These are phyloP conservation scores for Athetis lepigone DNA, from an alignment of 2,888 invertebrate genomes.

Conservation along the genomic window DNA sequence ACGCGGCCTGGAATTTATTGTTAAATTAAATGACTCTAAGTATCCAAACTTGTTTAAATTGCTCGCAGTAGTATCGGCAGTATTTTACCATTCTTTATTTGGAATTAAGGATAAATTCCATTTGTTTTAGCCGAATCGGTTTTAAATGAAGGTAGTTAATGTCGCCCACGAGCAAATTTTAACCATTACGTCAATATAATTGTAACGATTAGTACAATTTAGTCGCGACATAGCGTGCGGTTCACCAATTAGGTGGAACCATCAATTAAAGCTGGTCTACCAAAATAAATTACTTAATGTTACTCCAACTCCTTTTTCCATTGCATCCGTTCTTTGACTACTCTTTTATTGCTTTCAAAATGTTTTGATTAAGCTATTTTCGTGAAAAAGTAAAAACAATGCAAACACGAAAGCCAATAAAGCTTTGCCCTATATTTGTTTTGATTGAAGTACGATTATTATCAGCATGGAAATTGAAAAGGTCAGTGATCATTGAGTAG, in stretches of 20 bases:
- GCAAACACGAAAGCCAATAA: constrained; percentile 24
- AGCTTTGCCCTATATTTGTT: neutral
- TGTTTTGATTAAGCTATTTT: constrained; percentile 21
- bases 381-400: constrained; percentile 15
- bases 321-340: constrained; percentile 38
- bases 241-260: constrained; percentile 74
- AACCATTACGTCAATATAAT: constrained; percentile 77
- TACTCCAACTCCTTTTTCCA: constrained; percentile 45
- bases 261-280: constrained; percentile 77
- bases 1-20: neutral
- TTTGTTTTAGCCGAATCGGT: constrained; percentile 73
- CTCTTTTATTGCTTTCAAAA: constrained; percentile 41
- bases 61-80: constrained; percentile 17
- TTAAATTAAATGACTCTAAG: constrained; percentile 10
- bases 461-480: too few species aligned
- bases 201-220: constrained; percentile 81
- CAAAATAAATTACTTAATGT: constrained; percentile 71
- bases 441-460: constrained; percentile 10
- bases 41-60: constrained; percentile 31
- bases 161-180: constrained; percentile 81
- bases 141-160: constrained; percentile 80
- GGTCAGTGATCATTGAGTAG: constrained; percentile 9
- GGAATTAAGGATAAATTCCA: constrained; percentile 64
- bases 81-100: constrained; percentile 57
- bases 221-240: constrained; percentile 82